These are phyloP conservation scores for Autographa pulchrina DNA, from an alignment of 2,888 invertebrate species.

Conservation along the genomic window DNA sequence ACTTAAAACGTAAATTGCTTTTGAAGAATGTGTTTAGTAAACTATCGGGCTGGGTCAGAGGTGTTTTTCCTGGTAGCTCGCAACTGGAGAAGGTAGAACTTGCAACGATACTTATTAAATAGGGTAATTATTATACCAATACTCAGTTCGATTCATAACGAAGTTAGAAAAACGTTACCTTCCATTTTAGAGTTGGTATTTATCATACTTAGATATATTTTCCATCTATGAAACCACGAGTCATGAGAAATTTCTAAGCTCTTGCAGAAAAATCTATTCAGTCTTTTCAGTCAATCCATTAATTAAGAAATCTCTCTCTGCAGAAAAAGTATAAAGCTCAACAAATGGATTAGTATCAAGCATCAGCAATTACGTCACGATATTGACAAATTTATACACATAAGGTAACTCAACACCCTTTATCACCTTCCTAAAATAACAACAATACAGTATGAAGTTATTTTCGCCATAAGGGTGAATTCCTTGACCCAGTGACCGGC, in stretches of 20 bases:
- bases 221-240: too few relatives aligned
- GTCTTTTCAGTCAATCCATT: too few relatives aligned
- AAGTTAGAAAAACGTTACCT: too few relatives aligned
- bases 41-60: constrained; percentile 10
- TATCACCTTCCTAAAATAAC: constrained; percentile 12
- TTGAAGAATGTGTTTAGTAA: constrained; percentile 35
- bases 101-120: background rate
- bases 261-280: too few relatives aligned
- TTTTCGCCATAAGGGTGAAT: constrained; percentile 39
- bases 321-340: background rate
- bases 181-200: too few relatives aligned
- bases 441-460: constrained; percentile 32
- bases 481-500: constrained; percentile 68
- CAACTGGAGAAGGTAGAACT: background rate
- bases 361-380: background rate
- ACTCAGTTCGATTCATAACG: too few relatives aligned
- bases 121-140: too few relatives aligned
- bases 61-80: constrained; percentile 26
- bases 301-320: too few relatives aligned
- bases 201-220: too few relatives aligned
- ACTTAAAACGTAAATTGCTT: constrained; percentile 42
- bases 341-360: background rate
- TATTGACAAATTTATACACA: background rate
- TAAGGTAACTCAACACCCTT: background rate
- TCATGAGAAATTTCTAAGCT: too few relatives aligned